phyloP scores from a whole-genome alignment of 2,888 invertebrate genomes.

The Protophormia terraenovae region DNA sequence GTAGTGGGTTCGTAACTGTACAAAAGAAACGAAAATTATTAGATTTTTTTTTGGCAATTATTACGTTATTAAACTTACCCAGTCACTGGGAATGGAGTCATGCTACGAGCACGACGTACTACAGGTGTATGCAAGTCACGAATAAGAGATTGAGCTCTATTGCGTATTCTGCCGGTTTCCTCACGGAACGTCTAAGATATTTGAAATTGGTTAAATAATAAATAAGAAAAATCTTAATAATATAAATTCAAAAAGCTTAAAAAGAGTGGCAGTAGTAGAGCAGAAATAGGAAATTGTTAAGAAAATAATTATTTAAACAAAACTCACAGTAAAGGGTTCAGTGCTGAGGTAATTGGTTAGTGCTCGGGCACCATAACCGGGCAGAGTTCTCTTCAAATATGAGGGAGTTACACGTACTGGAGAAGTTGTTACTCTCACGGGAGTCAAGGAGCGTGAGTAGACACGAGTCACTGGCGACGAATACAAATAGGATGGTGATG shows the following conservation, averaged over 20 bases:
- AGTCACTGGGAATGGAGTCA: conserved; percentile 80
- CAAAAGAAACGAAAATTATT: conserved; percentile 23
- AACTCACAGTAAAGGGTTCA: conserved; percentile 87
- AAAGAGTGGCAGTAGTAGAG: conserved; percentile 11
- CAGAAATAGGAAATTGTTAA: conserved; percentile 7
- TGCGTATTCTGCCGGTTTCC: conserved; percentile 90
- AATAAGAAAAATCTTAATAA: no score
- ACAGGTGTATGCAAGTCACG: conserved; percentile 89
- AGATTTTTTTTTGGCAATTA: not conserved
- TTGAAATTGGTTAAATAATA: no score
- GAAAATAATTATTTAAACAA: conserved; percentile 41
- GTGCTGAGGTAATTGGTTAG: conserved; percentile 91
- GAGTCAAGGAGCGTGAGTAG: conserved; percentile 75
- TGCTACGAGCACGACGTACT: conserved; percentile 86
- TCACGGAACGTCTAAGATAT: conserved; percentile 91
- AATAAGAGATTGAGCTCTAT: conserved; percentile 88
- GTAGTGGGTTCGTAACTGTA: conserved; percentile 81
- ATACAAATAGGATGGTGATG: conserved; percentile 75
- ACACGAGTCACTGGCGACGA: conserved; percentile 76
- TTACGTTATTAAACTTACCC: conserved; percentile 73
- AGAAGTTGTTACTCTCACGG: conserved; percentile 75
- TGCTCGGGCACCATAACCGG: conserved; percentile 85
- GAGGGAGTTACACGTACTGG: conserved; percentile 84
- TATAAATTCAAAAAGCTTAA: conserved; percentile 12
- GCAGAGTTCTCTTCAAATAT: conserved; percentile 85